Conservation (phyloP, 2,113 vertebrate species). For the Leucoraja erinaceus region DNA sequence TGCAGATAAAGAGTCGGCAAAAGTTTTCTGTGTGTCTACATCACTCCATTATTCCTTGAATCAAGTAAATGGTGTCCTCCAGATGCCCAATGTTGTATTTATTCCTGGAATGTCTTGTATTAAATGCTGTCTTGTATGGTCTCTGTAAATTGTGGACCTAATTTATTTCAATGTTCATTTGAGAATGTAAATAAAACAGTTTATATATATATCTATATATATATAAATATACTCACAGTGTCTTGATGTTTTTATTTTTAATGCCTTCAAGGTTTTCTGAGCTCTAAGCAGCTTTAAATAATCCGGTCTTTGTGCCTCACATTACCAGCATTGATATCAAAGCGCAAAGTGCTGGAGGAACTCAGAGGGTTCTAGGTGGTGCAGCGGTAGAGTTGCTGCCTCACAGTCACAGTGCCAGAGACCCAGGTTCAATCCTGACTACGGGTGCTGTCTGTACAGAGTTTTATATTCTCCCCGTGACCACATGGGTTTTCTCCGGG, state of each 20-base stretch:
- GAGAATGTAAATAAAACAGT: constrained; percentile 21
- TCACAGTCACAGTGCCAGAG: too few relatives aligned
- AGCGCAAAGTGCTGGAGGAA: too few relatives aligned
- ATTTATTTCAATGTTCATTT: constrained; percentile 34
- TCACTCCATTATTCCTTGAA: background rate
- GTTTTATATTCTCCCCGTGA: too few relatives aligned
- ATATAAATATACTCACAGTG: background rate
- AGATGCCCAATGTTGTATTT: background rate
- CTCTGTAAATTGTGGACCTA: constrained; percentile 35
- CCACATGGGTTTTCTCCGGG: too few relatives aligned
- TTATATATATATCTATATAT: background rate
- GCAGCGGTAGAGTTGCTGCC: too few relatives aligned
- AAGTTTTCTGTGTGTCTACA: background rate
- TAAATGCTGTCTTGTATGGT: background rate
- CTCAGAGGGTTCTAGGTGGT: too few relatives aligned
- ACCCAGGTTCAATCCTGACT: too few relatives aligned
- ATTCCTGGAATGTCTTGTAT: constrained; percentile 28
- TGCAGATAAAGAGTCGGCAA: background rate
- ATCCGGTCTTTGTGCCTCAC: background rate
- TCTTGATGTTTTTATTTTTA: background rate
- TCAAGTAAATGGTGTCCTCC: background rate
- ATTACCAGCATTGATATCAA: background rate
- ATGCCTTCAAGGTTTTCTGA: too few relatives aligned
- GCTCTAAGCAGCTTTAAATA: background rate
- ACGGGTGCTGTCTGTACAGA: too few relatives aligned